These are phyloP conservation scores for Spinibarbus caldwelli DNA, from an alignment of 2,797 vertebrate genomes.

Conservation along the genomic window DNA sequence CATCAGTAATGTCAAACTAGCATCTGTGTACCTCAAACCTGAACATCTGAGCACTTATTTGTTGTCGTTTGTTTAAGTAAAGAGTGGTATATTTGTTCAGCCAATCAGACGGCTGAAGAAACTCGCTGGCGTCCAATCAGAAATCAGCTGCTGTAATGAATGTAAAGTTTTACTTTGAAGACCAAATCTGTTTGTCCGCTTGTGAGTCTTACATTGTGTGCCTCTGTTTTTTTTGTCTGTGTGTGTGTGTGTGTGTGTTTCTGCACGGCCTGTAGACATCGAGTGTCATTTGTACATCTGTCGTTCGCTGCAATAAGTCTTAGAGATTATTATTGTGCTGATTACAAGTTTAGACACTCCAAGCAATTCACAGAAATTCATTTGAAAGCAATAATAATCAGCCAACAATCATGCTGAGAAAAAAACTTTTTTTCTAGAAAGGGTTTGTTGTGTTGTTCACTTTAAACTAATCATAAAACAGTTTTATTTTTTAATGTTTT, in stretches of 20 bases:
- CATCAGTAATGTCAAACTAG: not conserved
- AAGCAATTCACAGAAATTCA: not conserved
- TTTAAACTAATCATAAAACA: no score
- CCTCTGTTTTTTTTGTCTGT: not conserved
- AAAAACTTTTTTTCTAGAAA: not conserved
- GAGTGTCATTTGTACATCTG: not conserved
- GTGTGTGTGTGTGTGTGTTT: constrained; percentile 7
- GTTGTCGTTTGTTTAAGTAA: not conserved
- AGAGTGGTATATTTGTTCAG: not conserved
- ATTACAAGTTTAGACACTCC: not conserved
- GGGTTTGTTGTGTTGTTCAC: not conserved
- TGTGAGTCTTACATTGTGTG: constrained; percentile 4
- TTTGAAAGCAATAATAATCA: constrained; percentile 38
- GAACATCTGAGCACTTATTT: not conserved
- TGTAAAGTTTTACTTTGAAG: constrained; percentile 28
- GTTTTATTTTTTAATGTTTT: not conserved
- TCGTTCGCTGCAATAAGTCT: not conserved
- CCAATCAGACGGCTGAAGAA: not conserved
- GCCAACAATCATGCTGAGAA: constrained; percentile 10
- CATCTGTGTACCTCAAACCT: not conserved
- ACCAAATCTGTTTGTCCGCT: constrained; percentile 50
- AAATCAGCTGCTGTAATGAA: constrained; percentile 42
- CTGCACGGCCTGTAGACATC: not conserved
- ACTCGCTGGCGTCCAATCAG: not conserved
- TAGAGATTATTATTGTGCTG: not conserved